Evolutionary conservation across 2,888 invertebrate species (phyloP).

Genomic region (Ennomos erosarius): DNA sequence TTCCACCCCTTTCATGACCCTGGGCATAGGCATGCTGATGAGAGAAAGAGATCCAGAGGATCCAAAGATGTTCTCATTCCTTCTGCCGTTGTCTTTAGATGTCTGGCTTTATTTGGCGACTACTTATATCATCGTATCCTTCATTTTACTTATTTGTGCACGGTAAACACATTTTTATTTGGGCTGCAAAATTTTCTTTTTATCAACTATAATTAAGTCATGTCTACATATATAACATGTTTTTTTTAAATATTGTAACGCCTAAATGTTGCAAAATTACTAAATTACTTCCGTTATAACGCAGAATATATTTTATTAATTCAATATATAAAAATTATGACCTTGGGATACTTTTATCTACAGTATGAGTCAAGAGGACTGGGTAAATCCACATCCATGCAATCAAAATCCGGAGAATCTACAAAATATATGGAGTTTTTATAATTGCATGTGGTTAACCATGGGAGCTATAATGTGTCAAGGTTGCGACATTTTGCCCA

Average conservation of each 20-base stretch:
- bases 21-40: conserved; percentile 95
- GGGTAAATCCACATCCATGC: conserved; percentile 97
- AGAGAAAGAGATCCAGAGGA: conserved; percentile 90
- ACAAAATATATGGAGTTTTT: conserved; percentile 94
- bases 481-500: conserved; percentile 96
- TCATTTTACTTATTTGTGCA: conserved; percentile 92
- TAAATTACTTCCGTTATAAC: no score
- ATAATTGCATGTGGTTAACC: conserved; percentile 97
- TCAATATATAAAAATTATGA: no score
- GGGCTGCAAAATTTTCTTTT: no score
- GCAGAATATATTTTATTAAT: no score
- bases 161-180: conserved; percentile 73
- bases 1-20: conserved; percentile 98
- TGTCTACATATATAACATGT: not conserved
- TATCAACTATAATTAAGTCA: no score
- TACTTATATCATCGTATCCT: conserved; percentile 92
- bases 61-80: conserved; percentile 95
- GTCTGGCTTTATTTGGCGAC: conserved; percentile 96
- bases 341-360: not conserved
- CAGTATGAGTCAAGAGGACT: conserved; percentile 95
- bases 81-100: conserved; percentile 92
- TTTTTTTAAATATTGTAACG: not conserved
- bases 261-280: no score
- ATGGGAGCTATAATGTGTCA: conserved; percentile 96
- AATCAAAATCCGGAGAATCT: conserved; percentile 92